Conservation (phyloP, 2,113 vertebrate genomes). For the Albula glossodonta region DNA sequence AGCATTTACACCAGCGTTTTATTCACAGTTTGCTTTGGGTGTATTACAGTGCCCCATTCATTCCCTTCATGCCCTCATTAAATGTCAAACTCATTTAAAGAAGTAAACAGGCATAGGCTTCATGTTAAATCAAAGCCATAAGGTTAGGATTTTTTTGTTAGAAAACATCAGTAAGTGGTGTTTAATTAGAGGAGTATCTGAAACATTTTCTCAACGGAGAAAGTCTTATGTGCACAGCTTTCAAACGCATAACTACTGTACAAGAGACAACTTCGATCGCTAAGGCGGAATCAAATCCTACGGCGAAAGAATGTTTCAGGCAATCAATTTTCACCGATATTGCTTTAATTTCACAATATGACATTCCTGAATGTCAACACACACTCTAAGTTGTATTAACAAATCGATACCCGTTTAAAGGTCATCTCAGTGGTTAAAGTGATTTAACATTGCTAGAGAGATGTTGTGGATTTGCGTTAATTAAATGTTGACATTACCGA, state of each 20-base stretch:
- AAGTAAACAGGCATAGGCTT: no score
- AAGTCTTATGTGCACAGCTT: not conserved
- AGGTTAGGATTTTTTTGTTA: no score
- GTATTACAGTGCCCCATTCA: no score
- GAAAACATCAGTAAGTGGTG: no score
- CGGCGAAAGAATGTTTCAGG: not conserved
- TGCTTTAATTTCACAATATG: not conserved
- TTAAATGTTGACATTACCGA: constrained; percentile 35
- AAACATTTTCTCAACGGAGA: not conserved
- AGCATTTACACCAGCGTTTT: no score
- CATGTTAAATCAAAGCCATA: no score
- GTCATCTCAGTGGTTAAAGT: constrained; percentile 17
- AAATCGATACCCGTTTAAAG: constrained; percentile 27
- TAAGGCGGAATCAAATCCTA: not conserved
- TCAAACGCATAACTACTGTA: not conserved
- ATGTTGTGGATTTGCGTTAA: constrained; percentile 9
- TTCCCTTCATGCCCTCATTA: no score
- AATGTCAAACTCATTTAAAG: no score
- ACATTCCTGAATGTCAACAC: not conserved
- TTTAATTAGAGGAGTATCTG: not conserved
- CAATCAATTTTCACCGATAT: not conserved
- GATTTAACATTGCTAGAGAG: not conserved
- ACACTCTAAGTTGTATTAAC: constrained; percentile 10
- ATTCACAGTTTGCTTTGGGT: no score
- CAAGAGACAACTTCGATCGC: not conserved